These are phyloP conservation scores for Bolinopsis microptera DNA, from an alignment of 37 sponge, comb jelly and placozoan genomes.

Conservation along the genomic window DNA sequence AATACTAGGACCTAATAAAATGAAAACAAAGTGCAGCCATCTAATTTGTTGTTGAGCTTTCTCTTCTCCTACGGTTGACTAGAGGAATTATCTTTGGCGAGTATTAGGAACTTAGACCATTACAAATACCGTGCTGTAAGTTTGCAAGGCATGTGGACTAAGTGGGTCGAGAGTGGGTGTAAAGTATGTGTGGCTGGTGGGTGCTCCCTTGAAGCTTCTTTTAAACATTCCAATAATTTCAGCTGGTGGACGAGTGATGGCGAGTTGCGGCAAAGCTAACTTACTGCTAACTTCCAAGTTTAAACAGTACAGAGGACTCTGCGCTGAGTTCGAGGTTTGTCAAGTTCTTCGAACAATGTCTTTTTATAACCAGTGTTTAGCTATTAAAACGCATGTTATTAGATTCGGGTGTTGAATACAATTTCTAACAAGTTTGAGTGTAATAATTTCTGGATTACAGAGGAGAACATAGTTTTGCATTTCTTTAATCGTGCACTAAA, in stretches of 20 bases:
- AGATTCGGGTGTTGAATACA: too few species aligned
- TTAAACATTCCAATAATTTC: neutral
- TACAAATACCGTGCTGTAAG: too few species aligned
- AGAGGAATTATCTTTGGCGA: too few species aligned
- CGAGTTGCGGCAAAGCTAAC: slow-evolving; percentile 59
- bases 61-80: too few species aligned
- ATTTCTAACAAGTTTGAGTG: too few species aligned
- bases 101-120: too few species aligned
- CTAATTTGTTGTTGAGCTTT: too few species aligned
- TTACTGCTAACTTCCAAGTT: slow-evolving; percentile 64
- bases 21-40: too few species aligned
- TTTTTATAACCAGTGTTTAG: neutral
- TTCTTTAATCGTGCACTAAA: neutral
- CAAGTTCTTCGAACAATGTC: neutral
- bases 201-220: neutral
- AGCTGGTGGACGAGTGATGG: slow-evolving; percentile 65
- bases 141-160: too few species aligned
- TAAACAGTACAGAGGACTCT: slow-evolving; percentile 61
- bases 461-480: neutral
- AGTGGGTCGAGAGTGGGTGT: too few species aligned
- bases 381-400: neutral
- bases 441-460: neutral
- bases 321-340: slow-evolving; percentile 39
- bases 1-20: too few species aligned
- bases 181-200: too few species aligned